These are phyloP conservation scores for Telmatherina bonti DNA, from an alignment of 2,797 vertebrate species.

Conservation along the genomic window DNA sequence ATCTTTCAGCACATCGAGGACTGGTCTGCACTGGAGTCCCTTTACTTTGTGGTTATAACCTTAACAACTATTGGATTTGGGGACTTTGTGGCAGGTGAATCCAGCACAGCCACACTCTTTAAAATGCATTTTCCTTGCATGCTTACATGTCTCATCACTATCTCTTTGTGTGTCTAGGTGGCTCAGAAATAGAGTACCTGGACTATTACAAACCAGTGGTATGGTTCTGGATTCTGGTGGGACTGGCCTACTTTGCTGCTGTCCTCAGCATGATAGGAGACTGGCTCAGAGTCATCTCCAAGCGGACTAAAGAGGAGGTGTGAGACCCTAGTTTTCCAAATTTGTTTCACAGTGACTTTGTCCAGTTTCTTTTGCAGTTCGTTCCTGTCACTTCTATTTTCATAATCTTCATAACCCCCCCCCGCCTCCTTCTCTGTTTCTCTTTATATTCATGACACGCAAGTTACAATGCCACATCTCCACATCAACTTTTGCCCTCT, in stretches of 20 bases:
- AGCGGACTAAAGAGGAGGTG: constrained; percentile 97
- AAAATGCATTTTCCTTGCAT: not conserved
- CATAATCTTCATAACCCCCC: not conserved
- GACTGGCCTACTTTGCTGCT: constrained; percentile 96
- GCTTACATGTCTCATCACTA: not conserved
- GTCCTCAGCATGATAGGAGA: constrained; percentile 98
- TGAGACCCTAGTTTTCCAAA: constrained; percentile 13
- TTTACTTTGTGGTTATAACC: constrained; percentile 98
- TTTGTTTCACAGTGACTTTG: not conserved
- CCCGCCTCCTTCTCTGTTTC: not conserved
- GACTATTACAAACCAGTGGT: constrained; percentile 96
- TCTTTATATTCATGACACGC: constrained; percentile 14
- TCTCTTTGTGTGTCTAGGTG: constrained; percentile 78
- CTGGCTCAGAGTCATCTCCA: constrained; percentile 94
- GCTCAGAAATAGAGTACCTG: constrained; percentile 93
- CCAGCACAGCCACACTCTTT: not conserved
- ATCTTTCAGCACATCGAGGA: constrained; percentile 98
- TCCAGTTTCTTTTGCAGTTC: not conserved
- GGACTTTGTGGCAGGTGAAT: constrained; percentile 94
- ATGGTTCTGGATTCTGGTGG: constrained; percentile 98
- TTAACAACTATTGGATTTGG: constrained; percentile 98
- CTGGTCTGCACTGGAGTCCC: constrained; percentile 93
- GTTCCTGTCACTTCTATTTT: not conserved
- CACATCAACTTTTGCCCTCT: constrained; percentile 59
- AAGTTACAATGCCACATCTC: constrained; percentile 11